Base-by-base conservation (phyloP, 2,113 vertebrate genomes). In the Ciconia stormi region DNA sequence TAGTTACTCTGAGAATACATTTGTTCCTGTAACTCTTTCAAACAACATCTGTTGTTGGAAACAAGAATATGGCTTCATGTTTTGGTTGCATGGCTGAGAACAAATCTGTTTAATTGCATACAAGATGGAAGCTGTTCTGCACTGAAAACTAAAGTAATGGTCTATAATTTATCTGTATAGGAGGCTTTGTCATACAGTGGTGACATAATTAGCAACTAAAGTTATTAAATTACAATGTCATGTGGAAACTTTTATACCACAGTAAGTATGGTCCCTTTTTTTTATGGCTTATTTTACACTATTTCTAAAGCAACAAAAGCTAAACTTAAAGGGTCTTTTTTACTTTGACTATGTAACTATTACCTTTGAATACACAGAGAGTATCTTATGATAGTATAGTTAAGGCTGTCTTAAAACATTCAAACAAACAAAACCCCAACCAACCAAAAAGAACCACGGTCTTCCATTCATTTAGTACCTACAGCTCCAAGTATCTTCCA, bases 61-160 rank as follows among this genome's bases (percentile, higher is more conserved):
- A 32, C 30, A 80, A 59, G 74, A 95, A 76, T 87, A 53, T 53
- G 69, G 52, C 49, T 92, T 89, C 55, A 36, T 87, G 89, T 69
- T 95, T 95, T 94, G 81, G 73, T 94, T 97, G 65, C 52, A 61
- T 77, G 83, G 58, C 49, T 95, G 61, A 93, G 87, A 97, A 95
- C 61, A 95, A 95, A 91, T 87, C 77, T 87, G 36, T 67, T 74
- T 91, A 92, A 91, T 82, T 89, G 56, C 34, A 69, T 61, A 34
- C 72, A 89, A 87, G 59, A 85, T 63, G 27, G 81, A 93, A 95
- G 34, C 15, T 91, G 61, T 81, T 89, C 83, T 84, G 55, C 69
- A 74, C 63, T 63, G 52, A 58, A 96, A 81, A 70, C n/a, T 42
- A 13, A 95, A 70, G 42, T 81, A 89, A 58, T 87, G 59, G 22